These are phyloP conservation scores for Acanthococcus lagerstroemiae DNA, from an alignment of 2,888 invertebrate species.

Conservation along the genomic window DNA sequence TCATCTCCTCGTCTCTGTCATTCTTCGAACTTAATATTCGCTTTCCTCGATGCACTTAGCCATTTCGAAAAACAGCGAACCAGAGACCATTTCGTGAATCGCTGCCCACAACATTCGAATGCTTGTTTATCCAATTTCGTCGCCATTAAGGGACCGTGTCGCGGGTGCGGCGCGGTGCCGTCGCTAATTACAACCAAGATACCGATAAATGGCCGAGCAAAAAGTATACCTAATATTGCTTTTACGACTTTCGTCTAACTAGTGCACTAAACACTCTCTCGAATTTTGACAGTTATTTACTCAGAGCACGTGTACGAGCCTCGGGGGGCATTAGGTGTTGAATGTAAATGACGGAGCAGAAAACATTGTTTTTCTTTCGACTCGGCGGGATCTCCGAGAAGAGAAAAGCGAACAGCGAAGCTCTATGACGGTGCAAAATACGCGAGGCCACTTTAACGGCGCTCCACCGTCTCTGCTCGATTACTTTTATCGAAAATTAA, in stretches of 20 bases:
- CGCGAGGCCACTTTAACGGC: constrained; percentile 12
- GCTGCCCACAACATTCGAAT: no score
- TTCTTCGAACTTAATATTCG: no score
- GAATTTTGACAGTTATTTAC: constrained; percentile 23
- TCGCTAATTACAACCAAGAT: no score
- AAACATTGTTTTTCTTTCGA: constrained; percentile 17
- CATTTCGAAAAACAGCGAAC: no score
- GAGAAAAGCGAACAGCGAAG: neutral
- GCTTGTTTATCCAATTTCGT: no score
- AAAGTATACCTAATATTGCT: constrained; percentile 1
- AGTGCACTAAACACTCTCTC: neutral
- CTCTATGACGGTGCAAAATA: constrained; percentile 19
- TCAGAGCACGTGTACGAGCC: constrained; percentile 22
- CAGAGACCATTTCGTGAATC: no score
- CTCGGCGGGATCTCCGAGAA: constrained; percentile 8
- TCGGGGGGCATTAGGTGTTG: constrained; percentile 23
- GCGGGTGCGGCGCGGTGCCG: no score
- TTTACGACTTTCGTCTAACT: neutral
- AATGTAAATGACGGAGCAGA: constrained; percentile 18
- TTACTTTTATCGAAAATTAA: constrained; percentile 18
- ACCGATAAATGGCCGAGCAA: no score
- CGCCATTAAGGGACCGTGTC: no score
- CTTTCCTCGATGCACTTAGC: no score
- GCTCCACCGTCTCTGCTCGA: neutral
- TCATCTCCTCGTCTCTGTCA: no score